A percentile compares a stretch with the other conserved stretches of the same genome.
These are phyloP conservation scores for Anthrax anthrax DNA, from an alignment of 2,888 invertebrate species.

Conservation along the genomic window DNA sequence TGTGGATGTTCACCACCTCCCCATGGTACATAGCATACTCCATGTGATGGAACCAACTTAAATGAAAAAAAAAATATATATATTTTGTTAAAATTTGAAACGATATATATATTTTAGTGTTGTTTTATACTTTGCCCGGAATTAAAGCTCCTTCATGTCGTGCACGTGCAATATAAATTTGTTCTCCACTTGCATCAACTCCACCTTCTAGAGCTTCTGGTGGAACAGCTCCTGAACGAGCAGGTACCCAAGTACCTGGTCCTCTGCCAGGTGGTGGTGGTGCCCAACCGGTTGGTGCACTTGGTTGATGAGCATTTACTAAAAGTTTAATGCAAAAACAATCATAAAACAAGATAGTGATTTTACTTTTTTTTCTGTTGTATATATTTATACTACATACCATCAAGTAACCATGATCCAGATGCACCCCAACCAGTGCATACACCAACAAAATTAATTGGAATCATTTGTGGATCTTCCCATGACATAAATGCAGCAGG, in stretches of 20 bases:
- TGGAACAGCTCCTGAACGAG: slow-evolving; percentile 48
- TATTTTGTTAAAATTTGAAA: neutral
- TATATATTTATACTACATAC: slow-evolving; percentile 30
- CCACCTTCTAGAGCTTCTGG: slow-evolving; percentile 56
- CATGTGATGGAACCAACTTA: slow-evolving; percentile 47
- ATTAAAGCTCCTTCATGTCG: slow-evolving; percentile 56
- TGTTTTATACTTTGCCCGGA: slow-evolving; percentile 48
- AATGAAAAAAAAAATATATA: neutral
- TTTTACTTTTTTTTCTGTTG: no score
- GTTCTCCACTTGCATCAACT: slow-evolving; percentile 40
- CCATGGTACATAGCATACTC: slow-evolving; percentile 58
- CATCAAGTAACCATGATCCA: slow-evolving; percentile 71
- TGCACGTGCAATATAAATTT: slow-evolving; percentile 52
- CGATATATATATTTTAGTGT: neutral
- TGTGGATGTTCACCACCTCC: slow-evolving; percentile 58
- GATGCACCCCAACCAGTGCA: slow-evolving; percentile 78
- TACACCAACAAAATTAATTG: slow-evolving; percentile 59
- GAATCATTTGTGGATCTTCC: slow-evolving; percentile 55
- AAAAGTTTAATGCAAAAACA: neutral
- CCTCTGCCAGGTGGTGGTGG: slow-evolving; percentile 21
- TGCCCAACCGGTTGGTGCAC: slow-evolving; percentile 7
- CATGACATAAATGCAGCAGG: slow-evolving; percentile 57
- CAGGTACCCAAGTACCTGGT: slow-evolving; percentile 43
- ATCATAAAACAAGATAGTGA: no score
- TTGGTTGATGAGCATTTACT: neutral